Evolutionary conservation across 2,888 invertebrate genomes (phyloP), one percentile per base, ranked within the genome.

Genomic region (Microctonus hyperodae): DNA sequence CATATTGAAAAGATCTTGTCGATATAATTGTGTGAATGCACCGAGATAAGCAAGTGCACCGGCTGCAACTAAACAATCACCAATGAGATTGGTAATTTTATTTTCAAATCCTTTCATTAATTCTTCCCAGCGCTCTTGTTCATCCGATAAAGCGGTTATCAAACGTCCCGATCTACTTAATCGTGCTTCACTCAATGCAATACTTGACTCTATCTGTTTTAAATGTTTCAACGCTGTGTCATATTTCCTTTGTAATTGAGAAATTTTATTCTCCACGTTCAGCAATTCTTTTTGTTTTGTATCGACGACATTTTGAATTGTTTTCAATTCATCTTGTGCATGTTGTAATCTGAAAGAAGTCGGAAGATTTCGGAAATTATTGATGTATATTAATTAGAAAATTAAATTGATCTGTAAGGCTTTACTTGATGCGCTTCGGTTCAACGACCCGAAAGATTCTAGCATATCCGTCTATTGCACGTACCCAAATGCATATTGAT

Each of bases 401-500:
- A 40, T 37, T 31, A 6, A 61, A 56, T 25, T 58, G 13, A 48
- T 9, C 44, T 33, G 6, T 20, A 7, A n/a, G 6, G 1, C 84
- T 85, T 86, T 83, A 92, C 92, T 89, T 90, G 70, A 90, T 86
- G 64, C 93, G 90, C 84, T 97, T 97, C 0, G 96, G 96, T 79
- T 95, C 94, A 1, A 97, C 96, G 7, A 94, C 89, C 80, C 90
- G 89, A 83, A 91, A 95, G 0, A 96, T 92, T 84, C 92, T 93
- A 0, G 95, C 91, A 80, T 96, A 97, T 79, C 91, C 90, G 76
- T 96, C 94, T 72, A 97, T 92, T 0, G 97, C 96, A 79, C 92
- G 88, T 7, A 96, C 96, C 97, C 97, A 97, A 82, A 96, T 88
- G 74, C 96, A 95, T 85, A 97, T 90, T 9, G 95, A 96, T 74